Percentiles rank a stretch among this genome's conserved stretches.
These are phyloP conservation scores for Berghia stephanieae DNA, from an alignment of 1,140 invertebrate genomes.

Conservation along the genomic window DNA sequence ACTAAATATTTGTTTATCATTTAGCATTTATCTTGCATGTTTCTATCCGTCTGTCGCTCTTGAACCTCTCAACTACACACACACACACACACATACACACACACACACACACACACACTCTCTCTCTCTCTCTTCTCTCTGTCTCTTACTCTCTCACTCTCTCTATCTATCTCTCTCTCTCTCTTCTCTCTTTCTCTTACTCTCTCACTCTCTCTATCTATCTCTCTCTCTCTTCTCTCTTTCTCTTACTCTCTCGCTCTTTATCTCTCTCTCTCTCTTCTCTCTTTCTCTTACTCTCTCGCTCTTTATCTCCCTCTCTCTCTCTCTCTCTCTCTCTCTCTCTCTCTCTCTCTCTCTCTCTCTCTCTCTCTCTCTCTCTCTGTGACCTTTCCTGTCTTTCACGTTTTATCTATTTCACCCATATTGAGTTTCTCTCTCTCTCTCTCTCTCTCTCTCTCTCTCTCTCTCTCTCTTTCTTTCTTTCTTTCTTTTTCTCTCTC, in stretches of 20 bases:
- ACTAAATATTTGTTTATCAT: background rate
- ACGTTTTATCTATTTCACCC: background rate
- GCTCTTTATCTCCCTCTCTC: conserved; percentile 1
- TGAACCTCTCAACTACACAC: too few relatives aligned
- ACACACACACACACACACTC: too few relatives aligned
- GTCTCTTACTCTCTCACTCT: background rate
- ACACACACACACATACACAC: background rate
- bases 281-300: too few relatives aligned
- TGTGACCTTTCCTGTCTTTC: background rate
- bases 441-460: conserved; percentile 12
- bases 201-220: conserved; percentile 8
- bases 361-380: background rate
- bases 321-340: background rate
- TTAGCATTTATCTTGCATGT: too few relatives aligned
- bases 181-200: background rate
- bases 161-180: too few relatives aligned
- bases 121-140: background rate
- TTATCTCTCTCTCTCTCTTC: too few relatives aligned
- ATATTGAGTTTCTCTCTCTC: too few relatives aligned
- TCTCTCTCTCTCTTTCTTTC: conserved; percentile 5
- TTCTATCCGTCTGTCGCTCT: background rate
- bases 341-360: background rate
- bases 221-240: too few relatives aligned
- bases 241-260: too few relatives aligned
- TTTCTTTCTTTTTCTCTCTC: too few relatives aligned